These are phyloP conservation scores for Lutjanus argentimaculatus DNA, from an alignment of 2,797 vertebrate species.

Conservation along the genomic window DNA sequence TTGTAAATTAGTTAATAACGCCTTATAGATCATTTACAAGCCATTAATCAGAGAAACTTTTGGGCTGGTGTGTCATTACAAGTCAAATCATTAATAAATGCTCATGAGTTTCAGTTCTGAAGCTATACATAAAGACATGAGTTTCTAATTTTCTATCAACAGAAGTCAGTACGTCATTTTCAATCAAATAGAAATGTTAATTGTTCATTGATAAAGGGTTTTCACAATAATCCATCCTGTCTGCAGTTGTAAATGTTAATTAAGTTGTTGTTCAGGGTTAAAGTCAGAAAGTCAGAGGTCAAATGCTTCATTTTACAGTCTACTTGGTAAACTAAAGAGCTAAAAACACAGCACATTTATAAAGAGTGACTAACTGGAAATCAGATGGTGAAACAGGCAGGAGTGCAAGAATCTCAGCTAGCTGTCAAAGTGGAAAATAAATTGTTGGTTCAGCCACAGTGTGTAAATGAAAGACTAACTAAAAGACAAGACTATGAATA, in stretches of 20 bases:
- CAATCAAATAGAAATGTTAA: too few relatives aligned
- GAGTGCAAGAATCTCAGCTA: not conserved
- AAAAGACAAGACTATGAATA: not conserved
- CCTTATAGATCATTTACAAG: not conserved
- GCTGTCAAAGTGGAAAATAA: not conserved
- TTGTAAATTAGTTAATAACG: not conserved
- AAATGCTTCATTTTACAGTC: not conserved
- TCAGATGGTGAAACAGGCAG: not conserved
- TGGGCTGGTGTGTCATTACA: not conserved
- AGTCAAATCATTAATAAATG: too few relatives aligned
- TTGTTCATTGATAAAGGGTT: too few relatives aligned
- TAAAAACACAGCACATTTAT: not conserved
- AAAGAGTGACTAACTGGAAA: not conserved
- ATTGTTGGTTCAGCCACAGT: not conserved
- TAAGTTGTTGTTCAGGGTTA: not conserved
- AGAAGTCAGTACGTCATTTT: too few relatives aligned
- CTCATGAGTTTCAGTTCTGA: too few relatives aligned
- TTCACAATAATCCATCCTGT: not conserved
- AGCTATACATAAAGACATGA: too few relatives aligned
- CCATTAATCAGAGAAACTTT: not conserved
- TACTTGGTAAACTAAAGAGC: not conserved
- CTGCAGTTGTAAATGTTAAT: not conserved
- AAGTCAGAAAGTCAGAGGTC: constrained; percentile 4
- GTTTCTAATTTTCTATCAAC: too few relatives aligned
- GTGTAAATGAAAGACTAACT: not conserved